Base-by-base conservation (phyloP, 2,113 vertebrate species). In the Myiozetetes cayanensis region DNA sequence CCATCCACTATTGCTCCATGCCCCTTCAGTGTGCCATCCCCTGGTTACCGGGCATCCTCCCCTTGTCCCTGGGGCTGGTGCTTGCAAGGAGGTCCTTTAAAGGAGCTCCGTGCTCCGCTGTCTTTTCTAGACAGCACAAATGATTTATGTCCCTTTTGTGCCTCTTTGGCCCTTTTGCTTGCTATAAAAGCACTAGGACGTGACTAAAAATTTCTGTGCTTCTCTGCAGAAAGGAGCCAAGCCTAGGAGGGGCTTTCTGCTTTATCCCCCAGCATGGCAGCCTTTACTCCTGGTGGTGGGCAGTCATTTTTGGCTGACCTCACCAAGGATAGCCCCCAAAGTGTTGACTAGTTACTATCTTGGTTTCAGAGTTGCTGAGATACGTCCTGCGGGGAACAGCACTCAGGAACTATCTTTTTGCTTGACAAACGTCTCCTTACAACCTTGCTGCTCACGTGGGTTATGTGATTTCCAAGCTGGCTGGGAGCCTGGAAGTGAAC, bases 401-500 rank as follows among this genome's bases (percentile, higher is more conserved):
- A 47, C 73, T 89, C 10, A 2, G 59, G 90, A 96, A 25, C 78
- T 85, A 6, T 89, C 74, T 93, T 87, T 94, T 88, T 84, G 55
- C 87, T 87, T 81, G 81, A 91, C 90, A 75, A 91, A 92, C 4
- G 6, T 94, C 90, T 92, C 63, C 71, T 87, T 74, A 82, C 90
- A 96, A 72, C 88, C 87, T 93, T 83, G 68, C 62, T 94, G 80
- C 58, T 96, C 66, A 19, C 39, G 63, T 83, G 85, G 81, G 58
- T 94, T 87, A 50, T 83, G 86, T 76, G 94, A 94, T 96, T 96
- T 95, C 79, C 80, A 92, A 75, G 61, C 95, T 97, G 96, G 95
- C 96, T 5, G n/a, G 59, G 30, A 92, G 86, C 91, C 96, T 97
- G 87, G 95, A 94, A 96, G 92, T 94, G 95, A 96, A 93, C 91